Conservation (phyloP, 2,888 invertebrate species). For the Cheiracanthium punctorium region DNA sequence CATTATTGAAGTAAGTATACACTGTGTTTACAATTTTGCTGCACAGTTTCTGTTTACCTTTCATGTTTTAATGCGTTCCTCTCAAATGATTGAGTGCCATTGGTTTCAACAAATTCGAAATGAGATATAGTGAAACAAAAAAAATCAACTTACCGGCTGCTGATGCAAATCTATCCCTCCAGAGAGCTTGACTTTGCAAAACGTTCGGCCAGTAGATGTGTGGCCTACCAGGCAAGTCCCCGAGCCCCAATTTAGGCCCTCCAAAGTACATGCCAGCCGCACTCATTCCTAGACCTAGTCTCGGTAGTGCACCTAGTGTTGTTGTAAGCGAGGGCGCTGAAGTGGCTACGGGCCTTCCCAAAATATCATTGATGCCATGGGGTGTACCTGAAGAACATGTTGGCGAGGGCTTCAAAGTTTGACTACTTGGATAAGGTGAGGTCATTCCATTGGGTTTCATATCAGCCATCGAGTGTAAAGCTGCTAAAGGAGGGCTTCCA, state of each 20-base stretch:
- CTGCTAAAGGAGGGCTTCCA: conserved; percentile 70
- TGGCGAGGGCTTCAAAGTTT: conserved; percentile 53
- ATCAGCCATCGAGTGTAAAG: conserved; percentile 71
- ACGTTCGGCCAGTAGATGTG: conserved; percentile 95
- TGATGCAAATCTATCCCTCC: conserved; percentile 90
- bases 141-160: conserved; percentile 78
- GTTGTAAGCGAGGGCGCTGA: conserved; percentile 75
- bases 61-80: too few species aligned
- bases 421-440: conserved; percentile 35
- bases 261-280: conserved; percentile 78
- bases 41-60: too few species aligned
- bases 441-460: conserved; percentile 65
- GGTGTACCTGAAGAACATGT: conserved; percentile 81
- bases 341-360: conserved; percentile 85
- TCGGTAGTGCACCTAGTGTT: conserved; percentile 72
- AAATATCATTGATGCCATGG: conserved; percentile 96
- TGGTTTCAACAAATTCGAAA: too few species aligned
- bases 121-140: too few species aligned
- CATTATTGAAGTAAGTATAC: too few species aligned
- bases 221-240: conserved; percentile 76
- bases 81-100: too few species aligned
- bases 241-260: conserved; percentile 75
- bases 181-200: conserved; percentile 84
- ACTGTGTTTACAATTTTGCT: too few species aligned
- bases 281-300: conserved; percentile 84